A percentile compares a stretch with the other conserved stretches of the same genome.
phyloP scores from a whole-genome alignment of 2,797 vertebrate genomes.

The Tiaroga cobitis region DNA sequence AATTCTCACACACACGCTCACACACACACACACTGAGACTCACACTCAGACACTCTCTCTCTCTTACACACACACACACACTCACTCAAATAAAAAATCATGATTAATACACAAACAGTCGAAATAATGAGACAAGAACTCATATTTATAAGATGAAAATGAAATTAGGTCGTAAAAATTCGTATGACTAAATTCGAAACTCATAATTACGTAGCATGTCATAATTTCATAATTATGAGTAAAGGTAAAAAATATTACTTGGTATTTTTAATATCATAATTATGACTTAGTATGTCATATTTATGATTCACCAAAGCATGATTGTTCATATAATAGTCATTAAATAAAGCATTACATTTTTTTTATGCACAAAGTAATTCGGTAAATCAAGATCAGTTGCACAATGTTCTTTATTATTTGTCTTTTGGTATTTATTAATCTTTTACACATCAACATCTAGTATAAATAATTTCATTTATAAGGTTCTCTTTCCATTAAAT shows the following conservation, averaged over 20 bases:
- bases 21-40: no score
- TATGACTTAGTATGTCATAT: not conserved
- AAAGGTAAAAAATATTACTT: not conserved
- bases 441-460: not conserved
- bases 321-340: not conserved
- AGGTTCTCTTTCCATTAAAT: not conserved
- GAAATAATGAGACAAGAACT: not conserved
- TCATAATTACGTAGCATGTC: no score
- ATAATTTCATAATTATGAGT: not conserved
- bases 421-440: not conserved
- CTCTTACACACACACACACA: no score
- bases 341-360: not conserved
- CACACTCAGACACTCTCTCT: no score
- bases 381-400: not conserved
- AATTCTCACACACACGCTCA: no score
- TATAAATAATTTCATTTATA: not conserved
- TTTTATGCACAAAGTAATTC: not conserved
- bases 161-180: not conserved
- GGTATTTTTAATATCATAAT: not conserved
- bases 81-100: no score
- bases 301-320: not conserved
- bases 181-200: no score
- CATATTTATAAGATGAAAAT: not conserved
- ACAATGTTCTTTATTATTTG: not conserved
- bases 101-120: not conserved